Evolutionary conservation across 2,797 vertebrate genomes (phyloP), one percentile per base, ranked within the genome.

Genomic region (Acomys russatus): DNA sequence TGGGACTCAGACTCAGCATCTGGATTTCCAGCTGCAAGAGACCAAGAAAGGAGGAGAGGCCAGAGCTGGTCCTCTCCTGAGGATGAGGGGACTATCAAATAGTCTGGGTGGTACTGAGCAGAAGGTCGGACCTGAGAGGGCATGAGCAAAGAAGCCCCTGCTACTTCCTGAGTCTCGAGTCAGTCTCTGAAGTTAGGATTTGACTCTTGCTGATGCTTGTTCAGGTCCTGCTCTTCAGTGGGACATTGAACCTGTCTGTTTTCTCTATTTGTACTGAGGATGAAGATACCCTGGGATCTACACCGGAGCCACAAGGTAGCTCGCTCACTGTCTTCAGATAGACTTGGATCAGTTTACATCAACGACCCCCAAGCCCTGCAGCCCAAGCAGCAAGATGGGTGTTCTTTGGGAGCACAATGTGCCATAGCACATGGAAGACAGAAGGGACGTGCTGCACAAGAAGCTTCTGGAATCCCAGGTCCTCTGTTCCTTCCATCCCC

Each of bases 21-120:
- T 96, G 93, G 93, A 80, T 78, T 84, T 91, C 20, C 88, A 95
- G 93, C 87, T 91, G 90, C 12, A 61, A 54, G 66, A 96, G 71
- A 28, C 51, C 70, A 44, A 44, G 89, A 85, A 85, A 70, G 59
- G 79, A 44, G 88, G 44, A 78, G n/a, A 9, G 88, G 44, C 49
- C 2, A 33, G 74, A 91, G 54, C 33, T 33, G 63, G 33, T n/a
- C 22, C n/a, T 86, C 17, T 56, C 18, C 9, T 18, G 25, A 38
- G 28, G 35, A 38, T 17, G 10, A 28, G 30, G 54, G n/a, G n/a
- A n/a, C 70, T 35, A 54, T 70, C 0, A 22, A 59, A 59, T 3
- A 18, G 10, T 35, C 9, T 51, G 56, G 5, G 4, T 23, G 33
- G 20, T 49, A 38, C 51, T 4, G 28, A 92, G 22, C 0, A 0